These are phyloP conservation scores for Pangasius mekongensis DNA, from an alignment of 2,797 vertebrate species.

Conservation along the genomic window DNA sequence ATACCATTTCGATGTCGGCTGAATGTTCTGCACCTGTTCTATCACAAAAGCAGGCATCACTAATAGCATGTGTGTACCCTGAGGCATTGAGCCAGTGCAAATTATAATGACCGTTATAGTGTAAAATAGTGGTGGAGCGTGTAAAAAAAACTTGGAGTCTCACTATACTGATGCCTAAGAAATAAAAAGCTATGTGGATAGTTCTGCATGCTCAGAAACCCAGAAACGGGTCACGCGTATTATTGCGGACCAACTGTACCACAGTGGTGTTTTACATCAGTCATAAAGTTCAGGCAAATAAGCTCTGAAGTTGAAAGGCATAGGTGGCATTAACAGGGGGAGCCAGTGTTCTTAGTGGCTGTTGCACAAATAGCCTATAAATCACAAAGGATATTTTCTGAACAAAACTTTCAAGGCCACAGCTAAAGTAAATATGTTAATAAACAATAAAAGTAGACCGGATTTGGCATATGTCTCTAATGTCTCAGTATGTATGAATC, in stretches of 20 bases:
- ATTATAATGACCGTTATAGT: not conserved
- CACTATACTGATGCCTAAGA: not conserved
- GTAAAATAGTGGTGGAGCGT: not conserved
- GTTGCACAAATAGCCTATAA: not conserved
- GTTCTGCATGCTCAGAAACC: not conserved
- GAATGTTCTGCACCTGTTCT: slow-evolving; percentile 4
- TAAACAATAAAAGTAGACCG: not conserved
- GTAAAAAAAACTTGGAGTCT: not conserved
- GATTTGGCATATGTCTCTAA: not conserved
- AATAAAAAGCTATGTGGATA: not conserved
- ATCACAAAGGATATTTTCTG: not conserved
- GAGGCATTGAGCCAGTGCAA: not conserved
- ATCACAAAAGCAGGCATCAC: not conserved
- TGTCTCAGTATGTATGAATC: not conserved
- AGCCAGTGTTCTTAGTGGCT: not conserved
- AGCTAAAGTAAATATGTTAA: not conserved
- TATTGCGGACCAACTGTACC: not conserved
- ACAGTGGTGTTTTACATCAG: not conserved
- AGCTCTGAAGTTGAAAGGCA: not conserved
- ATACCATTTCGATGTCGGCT: not conserved
- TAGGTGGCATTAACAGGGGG: not conserved
- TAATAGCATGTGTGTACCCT: not conserved
- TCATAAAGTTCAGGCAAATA: not conserved
- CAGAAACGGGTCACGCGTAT: not conserved
- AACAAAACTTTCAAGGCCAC: not conserved